These are phyloP conservation scores for Macroglossus sobrinus DNA, from an alignment of 2,113 vertebrate genomes.

Conservation along the genomic window DNA sequence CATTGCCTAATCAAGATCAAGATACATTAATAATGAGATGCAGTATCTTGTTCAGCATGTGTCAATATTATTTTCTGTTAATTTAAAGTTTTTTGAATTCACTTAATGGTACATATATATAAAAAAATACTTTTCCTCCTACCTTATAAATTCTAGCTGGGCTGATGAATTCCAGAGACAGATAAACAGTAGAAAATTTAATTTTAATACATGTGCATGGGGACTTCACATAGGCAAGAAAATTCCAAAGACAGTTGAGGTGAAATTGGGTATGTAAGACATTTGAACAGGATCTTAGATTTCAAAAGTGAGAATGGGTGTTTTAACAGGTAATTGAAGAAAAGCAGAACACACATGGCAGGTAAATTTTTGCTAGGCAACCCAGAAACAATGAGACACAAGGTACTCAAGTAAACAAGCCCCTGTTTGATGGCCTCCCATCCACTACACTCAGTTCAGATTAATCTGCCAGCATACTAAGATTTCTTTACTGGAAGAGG, in stretches of 20 bases:
- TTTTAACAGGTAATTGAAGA: background rate
- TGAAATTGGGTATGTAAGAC: background rate
- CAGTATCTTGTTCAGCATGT: constrained; percentile 9
- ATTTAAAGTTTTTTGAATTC: constrained; percentile 24
- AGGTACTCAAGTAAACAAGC: background rate
- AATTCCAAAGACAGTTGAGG: background rate
- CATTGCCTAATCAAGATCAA: constrained; percentile 67
- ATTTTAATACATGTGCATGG: background rate
- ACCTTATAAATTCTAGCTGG: background rate
- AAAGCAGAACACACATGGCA: background rate
- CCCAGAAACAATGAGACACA: background rate
- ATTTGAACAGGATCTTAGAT: background rate
- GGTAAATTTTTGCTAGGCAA: background rate
- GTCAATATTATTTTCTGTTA: constrained; percentile 12
- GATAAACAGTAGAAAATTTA: background rate
- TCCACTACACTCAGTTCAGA: background rate
- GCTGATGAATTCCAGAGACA: background rate
- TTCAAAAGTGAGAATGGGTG: background rate
- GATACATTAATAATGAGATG: constrained; percentile 31
- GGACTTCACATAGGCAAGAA: background rate
- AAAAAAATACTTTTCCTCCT: background rate
- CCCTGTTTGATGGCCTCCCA: background rate
- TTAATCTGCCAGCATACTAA: background rate
- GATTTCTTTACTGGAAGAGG: background rate
- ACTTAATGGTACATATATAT: background rate